phyloP scores from a whole-genome alignment of 2,797 vertebrate species.

The Rostrhamus sociabilis region DNA sequence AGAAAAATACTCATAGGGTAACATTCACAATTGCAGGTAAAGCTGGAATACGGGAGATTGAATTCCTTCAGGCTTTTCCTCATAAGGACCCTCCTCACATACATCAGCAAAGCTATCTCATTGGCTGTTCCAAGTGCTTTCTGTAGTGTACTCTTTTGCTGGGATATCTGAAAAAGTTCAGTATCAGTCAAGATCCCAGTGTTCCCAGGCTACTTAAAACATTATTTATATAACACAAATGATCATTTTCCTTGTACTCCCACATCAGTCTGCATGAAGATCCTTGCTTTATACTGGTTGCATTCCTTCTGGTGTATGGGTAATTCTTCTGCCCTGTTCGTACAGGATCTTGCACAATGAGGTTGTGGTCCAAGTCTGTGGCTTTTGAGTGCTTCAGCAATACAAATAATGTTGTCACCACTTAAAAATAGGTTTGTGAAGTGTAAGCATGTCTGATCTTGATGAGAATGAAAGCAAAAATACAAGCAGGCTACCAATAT shows the following conservation, averaged over 20 bases:
- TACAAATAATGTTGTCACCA: slow-evolving; percentile 29
- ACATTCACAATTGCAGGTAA: not conserved
- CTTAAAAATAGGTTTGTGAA: slow-evolving; percentile 32
- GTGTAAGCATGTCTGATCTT: not conserved
- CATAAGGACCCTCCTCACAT: not conserved
- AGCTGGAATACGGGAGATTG: not conserved
- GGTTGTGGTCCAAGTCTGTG: not conserved
- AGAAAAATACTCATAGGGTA: not conserved
- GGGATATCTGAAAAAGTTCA: not conserved
- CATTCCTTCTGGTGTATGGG: slow-evolving; percentile 2
- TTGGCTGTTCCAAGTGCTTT: not conserved
- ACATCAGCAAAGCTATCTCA: not conserved
- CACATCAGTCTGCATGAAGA: not conserved
- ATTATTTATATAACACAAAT: not conserved
- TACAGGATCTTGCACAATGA: slow-evolving; percentile 45
- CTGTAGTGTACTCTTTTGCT: not conserved
- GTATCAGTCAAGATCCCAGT: not conserved
- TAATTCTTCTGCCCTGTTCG: not conserved
- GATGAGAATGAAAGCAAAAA: not conserved
- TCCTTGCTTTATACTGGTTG: slow-evolving; percentile 1
- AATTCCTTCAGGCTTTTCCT: not conserved
- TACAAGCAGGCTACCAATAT: not conserved
- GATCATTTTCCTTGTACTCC: not conserved
- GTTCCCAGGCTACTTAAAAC: not conserved
- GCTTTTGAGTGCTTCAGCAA: slow-evolving; percentile 8